These are phyloP conservation scores for Hesperophylax magnus DNA, from an alignment of 1,140 invertebrate species.

Conservation along the genomic window DNA sequence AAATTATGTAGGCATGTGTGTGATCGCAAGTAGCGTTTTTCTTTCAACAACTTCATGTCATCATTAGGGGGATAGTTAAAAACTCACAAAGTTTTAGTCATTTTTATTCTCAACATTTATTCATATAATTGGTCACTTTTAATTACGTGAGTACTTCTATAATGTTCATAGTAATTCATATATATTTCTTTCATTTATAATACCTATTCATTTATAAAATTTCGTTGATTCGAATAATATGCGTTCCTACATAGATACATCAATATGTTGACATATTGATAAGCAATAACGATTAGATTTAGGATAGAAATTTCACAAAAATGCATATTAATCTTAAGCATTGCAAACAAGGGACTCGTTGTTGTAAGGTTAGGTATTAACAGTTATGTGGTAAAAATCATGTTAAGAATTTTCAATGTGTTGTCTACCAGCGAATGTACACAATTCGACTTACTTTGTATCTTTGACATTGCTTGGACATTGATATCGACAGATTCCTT, in stretches of 20 bases:
- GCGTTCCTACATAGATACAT: background rate
- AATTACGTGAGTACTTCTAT: slow-evolving; percentile 9
- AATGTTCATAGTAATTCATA: slow-evolving; percentile 2
- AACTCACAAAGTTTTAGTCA: too few species aligned
- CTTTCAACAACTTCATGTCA: too few species aligned
- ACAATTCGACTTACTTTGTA: too few species aligned
- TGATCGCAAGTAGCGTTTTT: too few species aligned
- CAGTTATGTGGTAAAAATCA: background rate
- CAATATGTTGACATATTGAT: background rate
- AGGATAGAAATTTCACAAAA: background rate
- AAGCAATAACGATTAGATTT: background rate
- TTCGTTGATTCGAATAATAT: slow-evolving; percentile 21
- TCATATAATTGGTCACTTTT: slow-evolving; percentile 27
- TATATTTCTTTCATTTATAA: background rate
- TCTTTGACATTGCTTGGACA: too few species aligned
- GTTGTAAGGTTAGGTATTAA: background rate
- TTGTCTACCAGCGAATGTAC: background rate
- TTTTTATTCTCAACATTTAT: slow-evolving; percentile 1
- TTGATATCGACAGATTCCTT: too few species aligned
- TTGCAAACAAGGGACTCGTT: background rate
- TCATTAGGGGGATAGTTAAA: too few species aligned
- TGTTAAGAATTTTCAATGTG: background rate
- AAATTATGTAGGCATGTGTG: too few species aligned
- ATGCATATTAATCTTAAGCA: background rate
- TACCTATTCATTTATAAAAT: background rate